Percentiles rank a stretch among this genome's conserved stretches.
Conservation (phyloP, 2,888 invertebrate genomes). For the Julus scanicus region DNA sequence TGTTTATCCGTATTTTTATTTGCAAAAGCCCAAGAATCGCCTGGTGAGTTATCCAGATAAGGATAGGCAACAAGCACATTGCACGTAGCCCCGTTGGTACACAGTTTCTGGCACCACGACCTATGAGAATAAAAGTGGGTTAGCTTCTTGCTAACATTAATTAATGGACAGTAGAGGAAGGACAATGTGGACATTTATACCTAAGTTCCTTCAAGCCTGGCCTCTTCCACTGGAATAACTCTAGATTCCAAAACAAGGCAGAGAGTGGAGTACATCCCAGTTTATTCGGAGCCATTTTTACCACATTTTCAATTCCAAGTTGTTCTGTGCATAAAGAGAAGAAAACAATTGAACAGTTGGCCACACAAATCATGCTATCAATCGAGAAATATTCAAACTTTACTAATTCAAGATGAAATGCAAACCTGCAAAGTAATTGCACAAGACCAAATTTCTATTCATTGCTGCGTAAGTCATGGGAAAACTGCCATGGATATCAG, state of each 20-base stretch:
- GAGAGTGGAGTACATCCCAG: conserved; percentile 66
- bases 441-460: conserved; percentile 64
- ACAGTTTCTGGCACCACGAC: conserved; percentile 56
- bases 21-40: conserved; percentile 50
- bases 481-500: conserved; percentile 65
- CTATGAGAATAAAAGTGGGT: neutral
- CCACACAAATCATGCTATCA: neutral
- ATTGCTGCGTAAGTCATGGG: conserved; percentile 67
- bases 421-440: conserved; percentile 64
- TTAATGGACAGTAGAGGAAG: too few relatives aligned
- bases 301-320: conserved; percentile 59
- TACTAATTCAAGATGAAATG: neutral
- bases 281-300: conserved; percentile 62
- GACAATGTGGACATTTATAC: too few relatives aligned
- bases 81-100: conserved; percentile 48
- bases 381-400: neutral
- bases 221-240: conserved; percentile 52
- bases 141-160: too few relatives aligned
- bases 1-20: neutral
- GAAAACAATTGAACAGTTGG: neutral
- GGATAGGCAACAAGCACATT: conserved; percentile 55
- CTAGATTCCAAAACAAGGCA: conserved; percentile 65
- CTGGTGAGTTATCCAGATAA: conserved; percentile 53
- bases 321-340: conserved; percentile 58
- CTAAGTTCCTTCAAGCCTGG: conserved; percentile 40